A percentile compares a stretch with the other conserved stretches of the same genome.
These are phyloP conservation scores for Lepeophtheirus salmonis DNA, from an alignment of 1,140 invertebrate genomes.

Conservation along the genomic window DNA sequence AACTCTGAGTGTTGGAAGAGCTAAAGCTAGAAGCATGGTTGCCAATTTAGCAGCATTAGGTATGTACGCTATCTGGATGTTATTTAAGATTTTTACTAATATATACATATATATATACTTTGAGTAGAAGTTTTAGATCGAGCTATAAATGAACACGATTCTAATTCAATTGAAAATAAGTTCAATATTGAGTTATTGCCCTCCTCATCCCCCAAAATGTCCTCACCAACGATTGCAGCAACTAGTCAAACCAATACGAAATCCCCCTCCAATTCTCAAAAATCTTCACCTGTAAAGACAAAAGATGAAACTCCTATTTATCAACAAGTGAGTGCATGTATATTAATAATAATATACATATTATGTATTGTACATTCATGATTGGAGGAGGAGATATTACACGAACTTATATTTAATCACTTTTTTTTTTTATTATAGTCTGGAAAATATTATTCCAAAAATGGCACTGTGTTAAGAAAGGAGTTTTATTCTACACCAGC, in stretches of 20 bases:
- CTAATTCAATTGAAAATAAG: too few species aligned
- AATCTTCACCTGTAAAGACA: background rate
- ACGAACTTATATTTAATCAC: too few species aligned
- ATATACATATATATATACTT: conserved; percentile 18
- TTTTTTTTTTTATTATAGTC: too few species aligned
- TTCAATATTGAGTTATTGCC: background rate
- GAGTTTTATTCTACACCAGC: background rate
- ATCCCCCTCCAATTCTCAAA: background rate
- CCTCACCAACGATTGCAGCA: background rate
- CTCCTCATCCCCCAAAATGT: too few species aligned
- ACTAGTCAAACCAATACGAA: background rate
- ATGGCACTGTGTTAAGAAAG: background rate
- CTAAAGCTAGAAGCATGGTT: conserved; percentile 70
- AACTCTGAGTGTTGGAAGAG: conserved; percentile 71
- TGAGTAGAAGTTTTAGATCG: background rate
- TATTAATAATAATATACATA: too few species aligned
- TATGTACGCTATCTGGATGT: background rate
- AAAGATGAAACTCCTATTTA: background rate
- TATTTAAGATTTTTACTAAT: background rate
- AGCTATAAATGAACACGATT: conserved; percentile 5
- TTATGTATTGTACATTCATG: too few species aligned
- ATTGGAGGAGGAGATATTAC: too few species aligned
- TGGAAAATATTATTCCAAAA: too few species aligned
- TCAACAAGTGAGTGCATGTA: background rate
- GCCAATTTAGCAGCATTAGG: conserved; percentile 38